Percentiles rank a stretch among this genome's conserved stretches.
phyloP scores from a whole-genome alignment of 2,888 invertebrate genomes.

The Scrobipalpa atriplicella region DNA sequence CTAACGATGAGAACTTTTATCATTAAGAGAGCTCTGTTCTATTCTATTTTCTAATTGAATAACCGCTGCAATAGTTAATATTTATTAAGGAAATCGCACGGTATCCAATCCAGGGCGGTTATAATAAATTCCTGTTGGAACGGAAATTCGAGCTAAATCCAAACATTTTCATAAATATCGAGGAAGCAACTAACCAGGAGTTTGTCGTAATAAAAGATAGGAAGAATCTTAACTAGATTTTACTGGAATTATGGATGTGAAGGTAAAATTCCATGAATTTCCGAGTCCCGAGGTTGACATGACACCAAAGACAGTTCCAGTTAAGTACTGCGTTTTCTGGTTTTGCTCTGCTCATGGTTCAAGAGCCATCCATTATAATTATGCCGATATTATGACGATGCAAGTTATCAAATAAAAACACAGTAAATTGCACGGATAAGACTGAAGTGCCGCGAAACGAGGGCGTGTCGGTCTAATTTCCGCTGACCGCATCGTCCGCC shows the following conservation, averaged over 20 bases:
- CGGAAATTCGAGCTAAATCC: neutral
- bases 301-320: no score
- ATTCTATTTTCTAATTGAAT: conserved; percentile 9
- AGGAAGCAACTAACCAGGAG: neutral
- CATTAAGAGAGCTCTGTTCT: conserved; percentile 1
- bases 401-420: conserved; percentile 4
- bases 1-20: conserved; percentile 17
- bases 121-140: conserved; percentile 8
- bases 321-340: no score
- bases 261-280: no score
- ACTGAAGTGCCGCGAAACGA: conserved; percentile 36
- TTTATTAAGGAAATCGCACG: conserved; percentile 45
- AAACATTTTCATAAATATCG: neutral
- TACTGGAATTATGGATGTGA: no score
- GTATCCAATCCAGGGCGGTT: neutral
- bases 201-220: neutral
- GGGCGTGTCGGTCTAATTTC: conserved; percentile 66
- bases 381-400: neutral
- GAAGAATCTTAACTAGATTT: no score
- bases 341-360: no score
- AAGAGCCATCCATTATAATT: no score
- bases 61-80: conserved; percentile 31
- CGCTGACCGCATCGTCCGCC: conserved; percentile 44
- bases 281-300: no score
- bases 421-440: neutral